Percentiles rank a stretch among this genome's conserved stretches.
Evolutionary conservation across 30 jellyfish, hydroid and myxozoan species (phyloP).

Genomic region (Rhopilema esculentum): DNA sequence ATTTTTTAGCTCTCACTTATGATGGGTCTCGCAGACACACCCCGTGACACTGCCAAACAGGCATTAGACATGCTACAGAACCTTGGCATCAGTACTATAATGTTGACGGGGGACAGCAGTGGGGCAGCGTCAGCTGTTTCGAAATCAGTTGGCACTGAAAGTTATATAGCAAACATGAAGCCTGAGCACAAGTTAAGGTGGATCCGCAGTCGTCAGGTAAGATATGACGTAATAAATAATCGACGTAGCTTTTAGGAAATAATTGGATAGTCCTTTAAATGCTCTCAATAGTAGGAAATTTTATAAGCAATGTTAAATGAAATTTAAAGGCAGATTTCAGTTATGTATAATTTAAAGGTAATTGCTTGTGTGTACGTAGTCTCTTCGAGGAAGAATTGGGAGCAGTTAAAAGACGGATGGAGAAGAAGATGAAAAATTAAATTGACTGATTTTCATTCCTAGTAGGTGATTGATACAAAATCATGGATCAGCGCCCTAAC

Average conservation of each 20-base stretch:
- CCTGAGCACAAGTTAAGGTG: slow-evolving; percentile 87
- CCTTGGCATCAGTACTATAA: slow-evolving; percentile 43
- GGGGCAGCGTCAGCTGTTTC: slow-evolving; percentile 90
- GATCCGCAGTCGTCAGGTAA: slow-evolving; percentile 79
- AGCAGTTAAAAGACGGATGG: no score
- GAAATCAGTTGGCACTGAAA: slow-evolving; percentile 65
- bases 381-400: no score
- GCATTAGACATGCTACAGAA: slow-evolving; percentile 55
- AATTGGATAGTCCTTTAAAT: background rate
- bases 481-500: no score
- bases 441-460: no score
- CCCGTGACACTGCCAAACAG: slow-evolving; percentile 76
- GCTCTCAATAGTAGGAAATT: no score
- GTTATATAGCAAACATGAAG: slow-evolving; percentile 69
- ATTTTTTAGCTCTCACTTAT: slow-evolving; percentile 70
- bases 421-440: no score
- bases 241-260: background rate
- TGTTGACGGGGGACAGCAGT: slow-evolving; percentile 93
- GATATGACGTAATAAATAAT: background rate
- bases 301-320: background rate
- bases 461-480: no score
- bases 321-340: background rate
- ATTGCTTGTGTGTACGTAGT: no score
- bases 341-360: no score
- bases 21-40: slow-evolving; percentile 88